Base-by-base conservation (phyloP, 2,113 vertebrate species). In the Corydoras maculifer region DNA sequence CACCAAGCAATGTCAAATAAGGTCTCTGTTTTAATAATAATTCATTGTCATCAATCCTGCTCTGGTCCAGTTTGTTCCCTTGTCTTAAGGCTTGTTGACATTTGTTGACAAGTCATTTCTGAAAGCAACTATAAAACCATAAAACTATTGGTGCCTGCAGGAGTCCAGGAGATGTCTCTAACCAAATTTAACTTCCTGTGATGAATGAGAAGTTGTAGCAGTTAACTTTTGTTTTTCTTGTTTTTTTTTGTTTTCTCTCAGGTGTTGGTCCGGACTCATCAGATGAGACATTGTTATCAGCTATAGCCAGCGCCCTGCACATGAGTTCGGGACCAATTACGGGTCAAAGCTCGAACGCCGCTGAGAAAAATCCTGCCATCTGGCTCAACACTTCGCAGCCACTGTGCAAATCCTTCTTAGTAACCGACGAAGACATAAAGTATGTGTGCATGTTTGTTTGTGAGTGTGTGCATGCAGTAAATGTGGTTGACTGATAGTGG, bases 341-440 rank as follows among this genome's bases (percentile, higher is more conserved):
- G 0, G 94, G 94, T 7, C 94, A 97, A 75, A 90, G 90, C 48
- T 93, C 93, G 0, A 81, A 86, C 0, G 94, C 93, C 0, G 94
- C 93, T 0, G 94, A 96, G 82, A 97, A 95, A 86, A 98, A 96
- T 84, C 95, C 95, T 0, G 90, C 92, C 0, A 85, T 96, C 35
- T 98, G 94, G 94, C 89, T 97, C 0, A 98, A 97, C 80, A 90
- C 91, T 2, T 86, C 88, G 0, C 95, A 97, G 50, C 95, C 94
- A 0, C 93, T 93, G 63, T 97, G 93, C 86, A 93, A 90, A 79
- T 89, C 93, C 65, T 98, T 98, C 77, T 90, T 92, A 0, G 86
- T 98, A 74, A 98, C 94, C 0, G 95, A 98, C 4, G 91, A 97
- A 10, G 93, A 98, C 76, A 97, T 98, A 70, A 81, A 93, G 95